Percentiles rank a stretch among this genome's conserved stretches.
These are phyloP conservation scores for Chiridota heheva DNA, from an alignment of 35 echinoderm and acorn worm species.

Conservation along the genomic window DNA sequence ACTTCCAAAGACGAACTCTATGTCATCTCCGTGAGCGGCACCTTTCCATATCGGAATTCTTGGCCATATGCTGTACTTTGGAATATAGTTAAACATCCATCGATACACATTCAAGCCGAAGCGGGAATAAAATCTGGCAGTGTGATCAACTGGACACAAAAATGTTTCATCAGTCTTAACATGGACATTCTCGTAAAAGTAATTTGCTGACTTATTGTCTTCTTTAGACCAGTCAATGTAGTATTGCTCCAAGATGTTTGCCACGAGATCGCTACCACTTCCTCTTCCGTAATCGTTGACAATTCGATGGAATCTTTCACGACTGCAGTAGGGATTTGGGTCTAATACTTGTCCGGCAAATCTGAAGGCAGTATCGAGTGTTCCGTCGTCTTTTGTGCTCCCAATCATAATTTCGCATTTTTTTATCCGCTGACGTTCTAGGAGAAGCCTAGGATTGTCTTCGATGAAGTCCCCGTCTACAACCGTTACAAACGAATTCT, in stretches of 20 bases:
- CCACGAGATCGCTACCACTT: slow-evolving; percentile 32
- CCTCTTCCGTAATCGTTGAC: slow-evolving; percentile 10
- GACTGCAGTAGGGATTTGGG: slow-evolving; percentile 31
- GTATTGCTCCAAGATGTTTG: slow-evolving; percentile 45
- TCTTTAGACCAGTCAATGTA: slow-evolving; percentile 77
- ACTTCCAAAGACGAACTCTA: slow-evolving; percentile 60
- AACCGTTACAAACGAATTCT: slow-evolving; percentile 49
- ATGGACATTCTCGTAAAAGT: slow-evolving; percentile 44
- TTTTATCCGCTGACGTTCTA: slow-evolving; percentile 43
- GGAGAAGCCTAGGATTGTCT: slow-evolving; percentile 20
- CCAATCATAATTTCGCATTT: slow-evolving; percentile 55
- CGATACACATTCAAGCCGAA: slow-evolving; percentile 40
- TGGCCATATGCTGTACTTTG: slow-evolving; percentile 38
- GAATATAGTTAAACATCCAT: slow-evolving; percentile 43
- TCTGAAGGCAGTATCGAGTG: slow-evolving; percentile 8
- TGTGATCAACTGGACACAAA: slow-evolving; percentile 57
- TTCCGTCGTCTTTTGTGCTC: slow-evolving; percentile 59
- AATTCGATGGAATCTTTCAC: slow-evolving; percentile 18
- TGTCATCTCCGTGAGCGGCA: slow-evolving; percentile 68
- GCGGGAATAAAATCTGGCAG: slow-evolving; percentile 27
- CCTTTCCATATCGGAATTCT: slow-evolving; percentile 35
- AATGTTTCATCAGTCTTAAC: slow-evolving; percentile 59
- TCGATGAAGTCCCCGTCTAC: slow-evolving; percentile 58
- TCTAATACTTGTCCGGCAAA: slow-evolving; percentile 5
- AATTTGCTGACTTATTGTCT: slow-evolving; percentile 65